Evolutionary conservation across 2,888 invertebrate genomes (phyloP), one percentile per base, ranked within the genome.

Genomic region (Morinoia aosen): DNA sequence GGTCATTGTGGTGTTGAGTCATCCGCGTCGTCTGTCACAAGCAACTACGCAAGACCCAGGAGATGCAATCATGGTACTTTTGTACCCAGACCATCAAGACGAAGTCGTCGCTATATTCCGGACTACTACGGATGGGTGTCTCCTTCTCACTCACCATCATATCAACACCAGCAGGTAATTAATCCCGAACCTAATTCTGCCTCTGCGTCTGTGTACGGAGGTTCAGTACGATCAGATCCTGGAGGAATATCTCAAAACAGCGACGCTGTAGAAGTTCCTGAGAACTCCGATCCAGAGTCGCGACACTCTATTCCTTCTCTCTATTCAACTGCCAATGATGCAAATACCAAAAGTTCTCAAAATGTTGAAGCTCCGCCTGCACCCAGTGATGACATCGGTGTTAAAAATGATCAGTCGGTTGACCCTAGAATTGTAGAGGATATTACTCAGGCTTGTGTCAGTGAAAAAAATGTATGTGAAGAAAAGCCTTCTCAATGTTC

Each of bases 81-180:
- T 61, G 95, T 95, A 25, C 94, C 96, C 5, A 58, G 95, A 58
- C 95, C 95, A 33, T 90, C 95, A 40, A 93, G 91, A 64, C 95
- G 96, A 58, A 95, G 95, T 11, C 95, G 95, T 61, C 56, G 94
- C 11, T 96, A 96, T 61, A 88, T 96, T 33, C 96, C 96, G 39
- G 96, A 96, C 88, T 96, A 96, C 88, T 96, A 96, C 58, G 96
- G 96, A 16, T 96, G 96, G 96, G 95, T 95, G 61, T 96, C 96
- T 14, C 96, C 96, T 33, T 96, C 96, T 33, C 95, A 94, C 57
- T 96, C 96, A 0, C 96, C 96, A 11, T 95, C 96, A 14, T 94
- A 96, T n/a, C 96, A 96, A 16, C 95, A 96, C 61, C 96, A 96
- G 57, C 95, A 95, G 3, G 88, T 96, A 48, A 76, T 96, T n/a